Base-by-base conservation (phyloP, 1,140 invertebrate species). In the Thaumatotibia leucotreta region DNA sequence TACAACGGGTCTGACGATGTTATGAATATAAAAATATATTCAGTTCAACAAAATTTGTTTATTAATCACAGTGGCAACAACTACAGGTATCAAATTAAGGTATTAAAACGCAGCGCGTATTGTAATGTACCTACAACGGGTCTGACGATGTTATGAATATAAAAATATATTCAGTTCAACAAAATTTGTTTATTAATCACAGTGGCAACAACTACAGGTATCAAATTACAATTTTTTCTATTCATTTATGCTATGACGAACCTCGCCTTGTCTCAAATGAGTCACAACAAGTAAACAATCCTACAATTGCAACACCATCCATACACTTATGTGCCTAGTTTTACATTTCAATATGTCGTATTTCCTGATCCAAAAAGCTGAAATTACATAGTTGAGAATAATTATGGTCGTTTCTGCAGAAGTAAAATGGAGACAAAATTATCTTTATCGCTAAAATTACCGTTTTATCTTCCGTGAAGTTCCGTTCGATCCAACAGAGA, bases 111-210 rank as follows among this genome's bases (percentile, higher is more conserved):
- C n/a, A n/a, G n/a, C n/a, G n/a, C n/a, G n/a, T n/a, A n/a, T n/a
- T n/a, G n/a, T n/a, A n/a, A n/a, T n/a, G n/a, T n/a, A n/a, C n/a
- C n/a, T n/a, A n/a, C n/a, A n/a, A n/a, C n/a, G n/a, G n/a, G n/a
- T n/a, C n/a, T n/a, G n/a, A 45, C 17, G 17, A 20, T 20, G 45
- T 31, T 33, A 35, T 8, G n/a, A 4, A 52, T 50, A 61, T 33
- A 63, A 63, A 63, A 68, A 4, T 10, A 66, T 31, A 62, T 54
- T n/a, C 6, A 64, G 17, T 58, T 54, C 35, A 75, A 72, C 66
- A 75, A 72, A 32, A 71, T 58, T 69, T 69, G 50, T 69, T 72
- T 72, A 72, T 64, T 67, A 63, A 75, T 72, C 70, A 75, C 73
- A 72, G 70, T 72, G 66, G 49, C 62, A 67, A 64, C 62, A 64